Conservation (phyloP, 1,140 invertebrate genomes). For the Aphis craccivora region DNA sequence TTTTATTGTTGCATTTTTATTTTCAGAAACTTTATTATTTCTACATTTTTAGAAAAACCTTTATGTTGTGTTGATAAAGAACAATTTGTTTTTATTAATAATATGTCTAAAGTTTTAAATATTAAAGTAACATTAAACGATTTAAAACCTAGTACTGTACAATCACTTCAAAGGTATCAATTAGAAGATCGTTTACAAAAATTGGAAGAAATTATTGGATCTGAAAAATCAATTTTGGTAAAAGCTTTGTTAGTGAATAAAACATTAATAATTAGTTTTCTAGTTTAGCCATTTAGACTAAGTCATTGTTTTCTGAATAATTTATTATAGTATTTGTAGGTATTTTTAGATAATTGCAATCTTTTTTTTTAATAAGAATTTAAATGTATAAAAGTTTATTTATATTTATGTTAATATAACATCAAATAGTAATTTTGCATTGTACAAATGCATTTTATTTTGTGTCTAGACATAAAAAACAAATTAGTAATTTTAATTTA, state of each 20-base stretch:
- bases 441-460: too few species aligned
- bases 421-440: not conserved
- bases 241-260: not conserved
- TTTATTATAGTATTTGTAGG: not conserved
- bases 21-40: not conserved
- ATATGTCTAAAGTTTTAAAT: not conserved
- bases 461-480: too few species aligned
- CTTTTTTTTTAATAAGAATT: too few species aligned
- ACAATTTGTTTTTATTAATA: not conserved
- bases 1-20: not conserved
- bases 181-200: not conserved
- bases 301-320: not conserved
- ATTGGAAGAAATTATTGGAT: not conserved
- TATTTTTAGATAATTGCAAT: too few species aligned
- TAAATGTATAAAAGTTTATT: not conserved
- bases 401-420: not conserved
- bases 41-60: not conserved
- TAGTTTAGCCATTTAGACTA: not conserved
- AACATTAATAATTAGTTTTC: not conserved
- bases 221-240: conserved; percentile 8
- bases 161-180: not conserved
- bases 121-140: not conserved
- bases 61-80: not conserved
- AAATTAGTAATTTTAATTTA: too few species aligned
- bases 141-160: not conserved